These are phyloP conservation scores for Eupeodes luniger DNA, from an alignment of 2,888 invertebrate species.

Conservation along the genomic window DNA sequence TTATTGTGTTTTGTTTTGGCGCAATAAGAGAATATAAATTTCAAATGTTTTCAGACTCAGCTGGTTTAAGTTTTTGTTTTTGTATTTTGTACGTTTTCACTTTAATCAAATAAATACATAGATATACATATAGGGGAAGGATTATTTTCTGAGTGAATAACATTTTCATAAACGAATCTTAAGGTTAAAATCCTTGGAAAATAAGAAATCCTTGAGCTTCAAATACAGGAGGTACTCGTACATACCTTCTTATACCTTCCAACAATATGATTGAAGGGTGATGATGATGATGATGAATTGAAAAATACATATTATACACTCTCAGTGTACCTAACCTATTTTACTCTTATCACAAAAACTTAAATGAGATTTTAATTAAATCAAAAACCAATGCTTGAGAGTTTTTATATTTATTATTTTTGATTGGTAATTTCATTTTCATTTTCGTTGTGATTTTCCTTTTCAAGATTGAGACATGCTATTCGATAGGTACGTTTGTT, in stretches of 20 bases:
- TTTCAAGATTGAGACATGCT: background rate
- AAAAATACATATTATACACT: background rate
- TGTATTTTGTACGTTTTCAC: background rate
- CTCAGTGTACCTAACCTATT: no score
- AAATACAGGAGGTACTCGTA: background rate
- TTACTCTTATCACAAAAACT: background rate
- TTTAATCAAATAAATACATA: background rate
- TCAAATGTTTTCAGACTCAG: background rate
- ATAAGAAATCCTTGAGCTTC: background rate
- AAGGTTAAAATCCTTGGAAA: no score
- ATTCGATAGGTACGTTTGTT: no score
- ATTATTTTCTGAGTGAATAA: background rate
- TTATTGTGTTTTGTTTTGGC: background rate
- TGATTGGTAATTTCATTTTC: background rate
- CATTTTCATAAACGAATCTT: no score
- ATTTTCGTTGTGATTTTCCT: background rate
- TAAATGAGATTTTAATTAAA: constrained; percentile 6
- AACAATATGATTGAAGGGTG: background rate
- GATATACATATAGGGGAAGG: background rate
- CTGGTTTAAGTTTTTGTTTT: background rate
- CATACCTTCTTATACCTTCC: no score
- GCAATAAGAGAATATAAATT: constrained; percentile 1
- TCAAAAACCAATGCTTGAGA: background rate
- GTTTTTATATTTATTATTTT: background rate
- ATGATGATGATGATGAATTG: background rate